Evolutionary conservation across 1,140 invertebrate species (phyloP), one percentile per base, ranked within the genome.

Genomic region (Streblospio benedicti): DNA sequence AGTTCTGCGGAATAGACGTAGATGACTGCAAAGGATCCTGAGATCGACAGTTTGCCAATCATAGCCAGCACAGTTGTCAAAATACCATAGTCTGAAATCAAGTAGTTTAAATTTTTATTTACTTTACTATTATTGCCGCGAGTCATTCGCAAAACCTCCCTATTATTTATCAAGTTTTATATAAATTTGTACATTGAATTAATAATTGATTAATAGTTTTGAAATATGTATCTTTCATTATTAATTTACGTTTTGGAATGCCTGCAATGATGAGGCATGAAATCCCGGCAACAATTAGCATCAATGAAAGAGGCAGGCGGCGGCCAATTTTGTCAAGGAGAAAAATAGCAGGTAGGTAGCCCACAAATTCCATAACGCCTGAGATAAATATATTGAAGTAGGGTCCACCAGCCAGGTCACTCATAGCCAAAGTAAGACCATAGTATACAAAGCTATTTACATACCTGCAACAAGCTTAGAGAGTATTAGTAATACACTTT

Each of bases 341-440:
- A n/a, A 45, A 20, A 28, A 56, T n/a, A 14, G 35, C 25, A 4
- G 35, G 20, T 1, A 86, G 74, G 67, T 78, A 79, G 20, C 76
- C 78, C 1, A 85, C 84, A 9, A 86, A 72, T 70, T 87, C 85
- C 20, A 81, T 80, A 4, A 84, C 59, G 51, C 81, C 79, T 67
- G 66, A 62, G 2, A 77, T 51, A 28, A 76, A 67, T 57, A 71
- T 77, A 51, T 78, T 79, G 2, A 76, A 32, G 59, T 69, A 76
- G 2, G 65, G 63, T 55, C 75, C 70, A 5, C 77, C 78, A 28
- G 66, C 67, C 33, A 79, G 38, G 18, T 71, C 53, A 0, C 70
- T 59, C 6, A 70, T 69, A 27, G 71, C 72, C 32, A 79, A 59
- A 18, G 69, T 69, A 38, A 79, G 60, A 18, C 77, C 78, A 59